These are phyloP conservation scores for Hemistola chrysoprasaria DNA, from an alignment of 2,888 invertebrate species.

Conservation along the genomic window DNA sequence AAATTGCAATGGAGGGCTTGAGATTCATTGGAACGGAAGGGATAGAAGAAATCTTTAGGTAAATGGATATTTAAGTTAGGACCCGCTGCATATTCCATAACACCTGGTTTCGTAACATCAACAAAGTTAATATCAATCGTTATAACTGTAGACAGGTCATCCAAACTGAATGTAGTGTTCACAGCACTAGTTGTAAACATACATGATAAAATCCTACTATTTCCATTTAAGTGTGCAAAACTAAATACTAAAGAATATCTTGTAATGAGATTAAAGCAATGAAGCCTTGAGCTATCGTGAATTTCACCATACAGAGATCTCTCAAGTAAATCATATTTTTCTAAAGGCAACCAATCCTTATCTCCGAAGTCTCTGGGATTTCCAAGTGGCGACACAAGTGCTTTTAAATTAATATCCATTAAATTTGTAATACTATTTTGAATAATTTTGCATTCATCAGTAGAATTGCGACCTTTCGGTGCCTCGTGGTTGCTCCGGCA, in stretches of 20 bases:
- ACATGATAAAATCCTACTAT: conserved; percentile 53
- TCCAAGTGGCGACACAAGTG: conserved; percentile 58
- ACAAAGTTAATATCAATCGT: conserved; percentile 62
- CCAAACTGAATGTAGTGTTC: conserved; percentile 50
- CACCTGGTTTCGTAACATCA: conserved; percentile 54
- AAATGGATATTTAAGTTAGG: conserved; percentile 85
- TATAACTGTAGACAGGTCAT: conserved; percentile 51
- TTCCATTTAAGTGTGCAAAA: conserved; percentile 48
- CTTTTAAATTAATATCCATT: conserved; percentile 38
- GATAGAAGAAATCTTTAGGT: conserved; percentile 89
- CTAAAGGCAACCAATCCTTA: conserved; percentile 52
- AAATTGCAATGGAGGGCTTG: conserved; percentile 19
- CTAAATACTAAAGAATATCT: conserved; percentile 51
- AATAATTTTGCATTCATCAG: conserved; percentile 49
- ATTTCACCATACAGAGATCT: conserved; percentile 47
- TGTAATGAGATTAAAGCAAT: conserved; percentile 58
- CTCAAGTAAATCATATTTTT: conserved; percentile 28
- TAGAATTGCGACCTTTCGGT: conserved; percentile 36
- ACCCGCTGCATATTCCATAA: conserved; percentile 74
- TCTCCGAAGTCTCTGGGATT: conserved; percentile 55
- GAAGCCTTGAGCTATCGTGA: conserved; percentile 42
- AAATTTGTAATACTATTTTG: conserved; percentile 47
- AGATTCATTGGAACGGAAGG: conserved; percentile 72
- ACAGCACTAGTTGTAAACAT: conserved; percentile 34
- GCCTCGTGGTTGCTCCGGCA: conserved; percentile 54